Evolutionary conservation across 2,888 invertebrate genomes (phyloP).

Genomic region (Folsomia candida): DNA sequence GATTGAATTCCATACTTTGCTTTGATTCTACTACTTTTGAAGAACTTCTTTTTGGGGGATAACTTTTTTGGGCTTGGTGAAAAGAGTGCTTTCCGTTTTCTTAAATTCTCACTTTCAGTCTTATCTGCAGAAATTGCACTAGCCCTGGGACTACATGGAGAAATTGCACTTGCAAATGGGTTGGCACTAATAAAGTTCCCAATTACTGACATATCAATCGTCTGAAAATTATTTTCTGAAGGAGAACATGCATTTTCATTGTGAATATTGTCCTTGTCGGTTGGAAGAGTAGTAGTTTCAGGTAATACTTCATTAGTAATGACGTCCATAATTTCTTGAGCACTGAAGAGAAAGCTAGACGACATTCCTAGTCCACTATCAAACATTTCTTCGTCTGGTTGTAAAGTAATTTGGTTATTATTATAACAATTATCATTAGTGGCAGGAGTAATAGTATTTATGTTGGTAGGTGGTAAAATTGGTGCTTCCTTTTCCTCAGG

Average conservation of each 20-base stretch:
- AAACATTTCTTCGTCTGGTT: neutral
- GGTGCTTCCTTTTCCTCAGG: neutral
- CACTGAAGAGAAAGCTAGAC: neutral
- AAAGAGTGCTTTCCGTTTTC: slow-evolving; percentile 35
- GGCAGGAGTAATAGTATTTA: too few relatives aligned
- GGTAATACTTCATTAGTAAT: neutral
- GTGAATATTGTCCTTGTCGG: slow-evolving; percentile 2
- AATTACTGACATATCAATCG: slow-evolving; percentile 6
- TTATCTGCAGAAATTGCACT: neutral
- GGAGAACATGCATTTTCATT: slow-evolving; percentile 29
- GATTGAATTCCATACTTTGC: slow-evolving; percentile 4
- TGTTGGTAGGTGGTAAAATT: neutral
- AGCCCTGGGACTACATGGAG: neutral
- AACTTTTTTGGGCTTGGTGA: slow-evolving; percentile 44
- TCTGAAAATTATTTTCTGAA: slow-evolving; percentile 7
- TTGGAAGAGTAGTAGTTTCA: neutral
- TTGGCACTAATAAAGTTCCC: slow-evolving; percentile 7
- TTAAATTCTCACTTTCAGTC: neutral
- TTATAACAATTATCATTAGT: too few relatives aligned
- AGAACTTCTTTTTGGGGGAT: slow-evolving; percentile 36
- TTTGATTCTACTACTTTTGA: slow-evolving; percentile 28
- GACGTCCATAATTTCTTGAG: neutral
- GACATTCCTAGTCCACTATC: neutral
- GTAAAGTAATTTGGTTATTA: neutral
- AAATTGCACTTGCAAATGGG: slow-evolving; percentile 2